Base-by-base conservation (phyloP, 2,797 vertebrate genomes). In the Merluccius polli region DNA sequence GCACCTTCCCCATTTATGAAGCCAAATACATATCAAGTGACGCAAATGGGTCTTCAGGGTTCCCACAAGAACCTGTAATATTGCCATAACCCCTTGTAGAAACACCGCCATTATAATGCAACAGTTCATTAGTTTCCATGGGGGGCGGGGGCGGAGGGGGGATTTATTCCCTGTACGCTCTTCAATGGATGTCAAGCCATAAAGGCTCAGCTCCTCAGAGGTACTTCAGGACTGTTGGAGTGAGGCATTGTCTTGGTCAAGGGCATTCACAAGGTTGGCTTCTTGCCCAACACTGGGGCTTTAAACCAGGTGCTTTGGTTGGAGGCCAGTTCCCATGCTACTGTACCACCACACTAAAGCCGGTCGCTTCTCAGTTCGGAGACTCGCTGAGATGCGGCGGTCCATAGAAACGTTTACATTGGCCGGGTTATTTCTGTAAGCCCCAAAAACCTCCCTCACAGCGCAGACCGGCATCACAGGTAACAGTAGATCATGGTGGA, bases 211-310 rank as follows among this genome's bases (percentile, higher is more conserved):
- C 59, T 63, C 59, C 59, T 65, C 24, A 24, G 13, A 65, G 59
- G 59, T 65, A 65, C 59, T 65, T 65, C n/a, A 65, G 59, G 59
- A 65, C 59, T 65, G 59, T 65, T 65, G n/a, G 59, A 65, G 59
- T 24, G 24, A 4, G 59, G 59, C 59, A 65, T 65, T 65, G 59
- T 65, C 59, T 16, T 13, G 24, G n/a, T 65, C 52, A 27, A 65
- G 59, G 59, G 59, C 24, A 65, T 27, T 65, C 59, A 27, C 59
- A 65, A 65, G 59, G 59, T 31, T 70, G 68, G 68, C 18, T 16
- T 33, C 29, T 32, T 70, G 27, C 30, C 67, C 67, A 24, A 30
- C 67, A 30, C 31, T 59, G 68, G 68, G 18, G 68, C 29, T 70
- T 32, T 18, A 31, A 32, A 33, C 24, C 59, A 27, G 59, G 59